Evolutionary conservation across 2,113 vertebrate species (phyloP), one percentile per base, ranked within the genome.

Genomic region (Sylvia atricapilla): DNA sequence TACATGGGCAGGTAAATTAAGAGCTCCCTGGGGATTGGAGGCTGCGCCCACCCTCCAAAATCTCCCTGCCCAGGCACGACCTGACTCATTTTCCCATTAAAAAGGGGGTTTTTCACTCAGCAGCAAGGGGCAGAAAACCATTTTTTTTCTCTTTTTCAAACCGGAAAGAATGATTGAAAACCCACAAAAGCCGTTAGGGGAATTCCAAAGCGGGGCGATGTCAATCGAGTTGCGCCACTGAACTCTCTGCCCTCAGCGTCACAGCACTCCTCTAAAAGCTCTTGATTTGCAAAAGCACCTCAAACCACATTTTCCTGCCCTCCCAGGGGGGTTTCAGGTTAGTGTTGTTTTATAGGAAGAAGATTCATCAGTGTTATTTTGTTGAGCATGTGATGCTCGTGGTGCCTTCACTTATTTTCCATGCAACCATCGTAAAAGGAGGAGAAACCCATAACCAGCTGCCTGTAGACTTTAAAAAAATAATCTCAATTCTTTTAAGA

Each of bases 151-250:
- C 5, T 33, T 5, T 18, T 43, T 28, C n/a, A 58, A 87, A 66
- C 37, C 2, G 8, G 67, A 76, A 80, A 90, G 52, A 63, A 55
- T 53, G 20, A 77, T 43, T 68, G 35, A 33, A 81, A 93, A 83
- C 8, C 39, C 63, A 39, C 35, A 66, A 1, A 83, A 58, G 7
- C 4, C 1, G 12, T 76, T 20, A 5, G 67, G 67, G 70, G 75
- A 80, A 17, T 95, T 88, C 87, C 73, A 21, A 33, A 15, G 3
- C 4, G 9, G 69, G n/a, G 39, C 18, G 39, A 0, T 16, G 16
- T 20, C n/a, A 30, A 20, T n/a, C 0, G 2, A 18, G 46, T 4
- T 39, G 70, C 25, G 28, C 0, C 2, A 11, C 12, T 84, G 62
- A 85, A 69, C 49, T 84, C 47, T 4, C 73, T 56, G 53, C 82